Base-by-base conservation (phyloP, 2,113 vertebrate genomes). In the Rana temporaria region DNA sequence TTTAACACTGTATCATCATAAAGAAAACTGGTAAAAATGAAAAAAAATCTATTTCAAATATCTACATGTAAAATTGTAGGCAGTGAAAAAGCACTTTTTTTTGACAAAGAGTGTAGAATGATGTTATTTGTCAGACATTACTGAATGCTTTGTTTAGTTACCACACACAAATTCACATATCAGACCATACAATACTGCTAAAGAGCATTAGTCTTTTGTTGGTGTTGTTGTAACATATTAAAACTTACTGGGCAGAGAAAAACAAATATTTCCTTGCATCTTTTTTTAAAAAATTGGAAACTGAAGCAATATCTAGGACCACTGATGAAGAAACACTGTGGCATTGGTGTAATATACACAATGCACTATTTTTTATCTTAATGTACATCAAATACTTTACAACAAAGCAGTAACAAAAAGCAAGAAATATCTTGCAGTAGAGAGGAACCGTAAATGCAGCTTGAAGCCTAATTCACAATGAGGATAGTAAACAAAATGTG, bases 341-440 rank as follows among this genome's bases (percentile, higher is more conserved):
- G 94, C 93, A 94, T 95, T 94, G 90, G 95, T 98, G 95, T 96
- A 95, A 96, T 96, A 96, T 96, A 96, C 96, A 98, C 96, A 96
- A 93, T 92, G 95, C 94, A 91, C 91, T 91, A 87, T 84, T 86
- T 91, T 93, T 93, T 91, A 91, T 95, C 95, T 93, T 95, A 96
- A 96, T 97, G 94, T 97, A 97, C 95, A 97, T 94, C 95, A 94
- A 97, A 96, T 96, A 98, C 96, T 98, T 97, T 97, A 98, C 97
- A 98, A 96, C 95, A 93, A 95, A 95, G 95, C 96, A 96, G 95
- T 94, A 96, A 96, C 96, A 98, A 97, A 97, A 94, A 93, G 96
- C 96, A 94, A 94, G 93, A 94, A 92, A 94, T 90, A 78, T 93
- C 92, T 95, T 94, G 93, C 92, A 89, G 90, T 92, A 93, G 91